These are phyloP conservation scores for Saturnia pavonia DNA, from an alignment of 2,888 invertebrate genomes.

Conservation along the genomic window DNA sequence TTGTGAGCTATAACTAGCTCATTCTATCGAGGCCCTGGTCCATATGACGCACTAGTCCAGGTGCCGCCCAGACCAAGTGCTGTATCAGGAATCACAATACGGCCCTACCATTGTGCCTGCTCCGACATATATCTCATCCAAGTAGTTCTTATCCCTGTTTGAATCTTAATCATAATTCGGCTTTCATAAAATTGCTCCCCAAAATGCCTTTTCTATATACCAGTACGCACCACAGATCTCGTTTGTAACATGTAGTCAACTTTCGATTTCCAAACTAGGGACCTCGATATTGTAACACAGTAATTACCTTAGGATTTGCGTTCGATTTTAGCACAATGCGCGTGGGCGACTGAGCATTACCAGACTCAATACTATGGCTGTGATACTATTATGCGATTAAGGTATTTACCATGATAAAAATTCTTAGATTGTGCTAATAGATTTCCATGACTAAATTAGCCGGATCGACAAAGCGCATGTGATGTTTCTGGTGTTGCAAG, in stretches of 20 bases:
- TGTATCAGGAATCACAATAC: no score
- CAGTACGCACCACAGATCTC: constrained; percentile 42
- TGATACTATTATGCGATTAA: constrained; percentile 22
- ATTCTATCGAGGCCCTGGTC: no score
- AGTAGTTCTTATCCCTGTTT: no score
- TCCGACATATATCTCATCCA: no score
- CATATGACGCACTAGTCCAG: no score
- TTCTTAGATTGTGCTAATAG: constrained; percentile 8
- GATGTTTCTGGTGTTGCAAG: no score
- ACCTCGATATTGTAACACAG: constrained; percentile 54
- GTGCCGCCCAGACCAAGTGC: no score
- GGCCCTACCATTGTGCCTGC: no score
- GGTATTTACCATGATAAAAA: constrained; percentile 18
- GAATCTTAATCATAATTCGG: no score
- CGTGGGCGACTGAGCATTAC: constrained; percentile 24
- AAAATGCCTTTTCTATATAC: constrained; percentile 16
- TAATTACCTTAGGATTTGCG: constrained; percentile 46
- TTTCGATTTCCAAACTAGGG: constrained; percentile 68
- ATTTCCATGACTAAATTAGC: no score
- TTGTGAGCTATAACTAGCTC: no score
- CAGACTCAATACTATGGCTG: constrained; percentile 15
- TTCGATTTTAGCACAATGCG: constrained; percentile 27
- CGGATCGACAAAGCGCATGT: no score
- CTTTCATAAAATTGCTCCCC: not conserved
- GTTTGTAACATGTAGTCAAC: constrained; percentile 58